Base-by-base conservation (phyloP, 2,797 vertebrate genomes). In the Carduelis carduelis region DNA sequence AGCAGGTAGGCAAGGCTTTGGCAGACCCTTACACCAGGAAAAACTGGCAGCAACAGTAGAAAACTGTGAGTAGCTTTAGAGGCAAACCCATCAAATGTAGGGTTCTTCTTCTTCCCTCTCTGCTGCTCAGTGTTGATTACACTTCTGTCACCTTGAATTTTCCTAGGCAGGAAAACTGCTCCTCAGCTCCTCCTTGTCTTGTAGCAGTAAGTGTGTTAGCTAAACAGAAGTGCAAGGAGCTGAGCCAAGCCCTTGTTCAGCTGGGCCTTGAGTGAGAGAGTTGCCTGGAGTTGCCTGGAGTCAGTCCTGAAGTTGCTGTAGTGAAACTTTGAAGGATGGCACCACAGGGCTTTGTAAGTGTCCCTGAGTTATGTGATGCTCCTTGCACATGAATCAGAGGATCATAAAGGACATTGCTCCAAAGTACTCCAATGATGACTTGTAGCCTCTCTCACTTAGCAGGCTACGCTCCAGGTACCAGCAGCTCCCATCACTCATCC, bases 381-480 rank as follows among this genome's bases (percentile, higher is more conserved):
- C 81, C 88, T 88, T 71, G 81, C 27, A 57, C 84, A 69, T 96
- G 93, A 96, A 95, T 96, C 94, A 95, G 84, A 92, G 77, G 66
- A 94, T 93, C 79, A 92, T 89, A 95, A 94, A 94, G 88, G 89
- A 95, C 92, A 37, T 15, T 41, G 53, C 59, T 94, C 35, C 77
- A 71, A 94, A 96, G 88, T 68, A 87, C 86, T 64, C 82, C 80
- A 78, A 59, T 92, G 89, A 96, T 87, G 84, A 90, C 94, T 83
- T 87, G 89, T 60, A 87, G 82, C 63, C 41, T 71, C 74, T 91
- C 68, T 83, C 44, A n/a, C 83, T 95, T 82, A 78, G 60, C 28
- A 56, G 27, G 59, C 87, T 89, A 34, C 0, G 9, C 44, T 93
- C 52, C 83, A 89, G 95, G 74, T 95, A 78, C 23, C 10, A 5